Evolutionary conservation across 2,113 vertebrate species (phyloP), one percentile per base, ranked within the genome.

Genomic region (Vireo altiloquus): DNA sequence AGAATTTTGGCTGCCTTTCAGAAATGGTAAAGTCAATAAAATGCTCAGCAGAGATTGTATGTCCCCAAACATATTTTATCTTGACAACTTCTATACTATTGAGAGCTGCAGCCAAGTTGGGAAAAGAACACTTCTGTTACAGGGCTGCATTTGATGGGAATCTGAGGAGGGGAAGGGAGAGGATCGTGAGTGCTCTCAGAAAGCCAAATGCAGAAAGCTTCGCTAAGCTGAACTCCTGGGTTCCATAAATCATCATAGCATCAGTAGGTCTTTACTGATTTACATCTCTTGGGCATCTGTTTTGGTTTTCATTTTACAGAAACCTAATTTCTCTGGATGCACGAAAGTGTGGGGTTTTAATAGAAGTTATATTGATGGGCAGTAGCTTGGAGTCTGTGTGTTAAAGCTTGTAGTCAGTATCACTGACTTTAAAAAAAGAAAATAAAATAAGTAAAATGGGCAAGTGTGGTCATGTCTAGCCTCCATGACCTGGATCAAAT

Each of bases 1-100:
- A 81, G 95, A 97, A 97, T 97, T 91, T 98, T 98, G 98, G 94
- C 97, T 93, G 91, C 39, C 44, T 97, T 96, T 95, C 96, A 97
- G 89, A 95, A 97, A 94, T 90, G 74, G 94, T 76, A 74, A 95
- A 97, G 85, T 96, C 96, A 97, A 95, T 91, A 95, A 97, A 98
- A 97, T 87, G 91, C 95, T 97, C 83, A 70, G 88, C 56, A 91
- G 94, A 97, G 96, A 97, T 94, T 97, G 92, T 84, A 81, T 96
- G 95, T 97, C 96, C 93, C 96, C 91, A 94, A 79, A 96, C 76
- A 90, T 94, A 96, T 97, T 98, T 98, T 94, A 96, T 96, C 91
- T 95, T 96, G 95, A 97, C 92, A 90, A 56, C 71, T 85, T 89
- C 66, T 86, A 78, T 80, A 49, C 85, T 90, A 60, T 66, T 30